These are phyloP conservation scores for Whitmania pigra DNA, from an alignment of 1,140 invertebrate genomes.

Conservation along the genomic window DNA sequence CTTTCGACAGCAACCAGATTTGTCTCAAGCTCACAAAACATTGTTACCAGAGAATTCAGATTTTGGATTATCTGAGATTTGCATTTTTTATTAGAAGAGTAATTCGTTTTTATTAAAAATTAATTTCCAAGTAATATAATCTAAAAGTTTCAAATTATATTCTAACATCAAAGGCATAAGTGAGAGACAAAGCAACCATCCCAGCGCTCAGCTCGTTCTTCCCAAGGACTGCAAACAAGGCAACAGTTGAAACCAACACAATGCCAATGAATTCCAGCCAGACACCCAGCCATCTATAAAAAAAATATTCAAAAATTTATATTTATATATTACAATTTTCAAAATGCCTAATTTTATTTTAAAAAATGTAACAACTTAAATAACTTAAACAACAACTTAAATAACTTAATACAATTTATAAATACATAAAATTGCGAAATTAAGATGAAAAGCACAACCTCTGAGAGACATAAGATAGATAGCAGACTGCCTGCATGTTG, in stretches of 20 bases:
- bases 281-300: constrained; percentile 70
- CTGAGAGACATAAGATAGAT: constrained; percentile 30
- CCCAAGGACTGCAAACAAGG: neutral
- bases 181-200: constrained; percentile 3
- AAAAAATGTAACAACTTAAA: too few relatives aligned
- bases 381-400: too few relatives aligned
- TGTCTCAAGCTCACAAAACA: constrained; percentile 91
- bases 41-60: constrained; percentile 37
- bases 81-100: too few relatives aligned
- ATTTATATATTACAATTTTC: too few relatives aligned
- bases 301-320: constrained; percentile 28
- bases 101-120: neutral
- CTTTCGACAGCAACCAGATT: constrained; percentile 97
- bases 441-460: constrained; percentile 27
- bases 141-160: neutral
- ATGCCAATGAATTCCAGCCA: constrained; percentile 66
- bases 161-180: neutral
- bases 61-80: constrained; percentile 9
- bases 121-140: neutral
- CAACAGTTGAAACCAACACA: constrained; percentile 1
- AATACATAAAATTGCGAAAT: too few relatives aligned
- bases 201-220: neutral
- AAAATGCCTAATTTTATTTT: too few relatives aligned
- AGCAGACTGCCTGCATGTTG: constrained; percentile 37
- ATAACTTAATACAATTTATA: too few relatives aligned